Evolutionary conservation across 2,888 invertebrate species (phyloP).

Genomic region (Campopleginae sp.): DNA sequence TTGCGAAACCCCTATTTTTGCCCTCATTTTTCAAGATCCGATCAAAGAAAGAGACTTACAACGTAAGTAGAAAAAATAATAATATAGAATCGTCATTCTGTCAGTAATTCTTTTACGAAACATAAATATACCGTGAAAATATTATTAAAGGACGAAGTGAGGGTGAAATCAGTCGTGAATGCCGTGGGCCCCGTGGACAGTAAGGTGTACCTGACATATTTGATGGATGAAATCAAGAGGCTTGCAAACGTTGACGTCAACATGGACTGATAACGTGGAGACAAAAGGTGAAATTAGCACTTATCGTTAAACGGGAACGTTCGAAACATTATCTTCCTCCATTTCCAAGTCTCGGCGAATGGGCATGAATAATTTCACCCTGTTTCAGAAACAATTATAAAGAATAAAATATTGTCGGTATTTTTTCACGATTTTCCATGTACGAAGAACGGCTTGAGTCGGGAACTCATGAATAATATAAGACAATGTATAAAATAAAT

Average conservation of each 20-base stretch:
- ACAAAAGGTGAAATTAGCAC: not conserved
- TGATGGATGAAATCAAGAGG: slow-evolving; percentile 89
- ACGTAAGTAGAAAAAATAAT: slow-evolving; percentile 87
- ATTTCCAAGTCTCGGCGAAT: slow-evolving; percentile 1
- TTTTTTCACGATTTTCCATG: slow-evolving; percentile 1
- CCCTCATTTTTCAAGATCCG: slow-evolving; percentile 93
- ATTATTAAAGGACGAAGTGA: slow-evolving; percentile 90
- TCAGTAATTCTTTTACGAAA: not conserved
- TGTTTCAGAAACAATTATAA: slow-evolving; percentile 1
- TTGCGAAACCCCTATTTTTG: slow-evolving; percentile 91
- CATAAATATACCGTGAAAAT: not conserved
- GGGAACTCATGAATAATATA: slow-evolving; percentile 4
- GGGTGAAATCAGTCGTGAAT: slow-evolving; percentile 91
- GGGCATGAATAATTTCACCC: not conserved
- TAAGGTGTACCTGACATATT: slow-evolving; percentile 90
- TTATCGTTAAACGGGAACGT: not conserved
- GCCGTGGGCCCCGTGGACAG: slow-evolving; percentile 90
- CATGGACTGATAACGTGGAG: not conserved
- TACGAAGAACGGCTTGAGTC: not conserved
- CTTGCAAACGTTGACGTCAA: slow-evolving; percentile 48
- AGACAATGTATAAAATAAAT: slow-evolving; percentile 77
- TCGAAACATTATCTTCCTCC: not conserved
- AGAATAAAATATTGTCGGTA: slow-evolving; percentile 3
- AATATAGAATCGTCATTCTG: not conserved
- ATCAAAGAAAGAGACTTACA: slow-evolving; percentile 95